A percentile compares a stretch with the other conserved stretches of the same genome.
These are phyloP conservation scores for Cacatua alba DNA, from an alignment of 2,113 vertebrate species.

Conservation along the genomic window DNA sequence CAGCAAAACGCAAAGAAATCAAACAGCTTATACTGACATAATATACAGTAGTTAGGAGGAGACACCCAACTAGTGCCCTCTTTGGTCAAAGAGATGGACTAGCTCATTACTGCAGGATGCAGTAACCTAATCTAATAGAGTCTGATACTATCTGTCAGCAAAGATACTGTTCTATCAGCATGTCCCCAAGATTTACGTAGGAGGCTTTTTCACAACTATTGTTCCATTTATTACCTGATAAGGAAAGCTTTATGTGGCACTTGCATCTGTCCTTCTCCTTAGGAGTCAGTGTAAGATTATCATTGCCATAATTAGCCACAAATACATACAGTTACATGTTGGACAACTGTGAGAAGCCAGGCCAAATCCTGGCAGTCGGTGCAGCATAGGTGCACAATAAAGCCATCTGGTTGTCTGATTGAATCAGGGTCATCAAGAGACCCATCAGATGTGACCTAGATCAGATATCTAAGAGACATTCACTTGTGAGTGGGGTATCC, in stretches of 20 bases:
- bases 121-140: background rate
- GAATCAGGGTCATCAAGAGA: conserved; percentile 54
- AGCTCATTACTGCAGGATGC: background rate
- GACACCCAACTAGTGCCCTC: background rate
- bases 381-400: conserved; percentile 42
- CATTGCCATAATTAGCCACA: background rate
- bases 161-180: background rate
- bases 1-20: background rate
- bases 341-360: conserved; percentile 1
- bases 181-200: background rate
- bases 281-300: background rate
- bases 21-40: background rate
- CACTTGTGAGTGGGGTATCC: background rate
- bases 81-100: background rate
- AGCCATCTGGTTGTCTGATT: conserved; percentile 59
- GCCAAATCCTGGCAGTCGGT: conserved; percentile 10
- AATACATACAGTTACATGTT: background rate
- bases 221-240: background rate
- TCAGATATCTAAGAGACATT: conserved; percentile 30
- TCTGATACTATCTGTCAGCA: background rate
- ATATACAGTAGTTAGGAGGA: background rate
- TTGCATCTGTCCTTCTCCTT: background rate
- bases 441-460: conserved; percentile 41
- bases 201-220: background rate
- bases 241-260: background rate